Percentiles rank a stretch among this genome's conserved stretches.
Conservation (phyloP, 2,888 invertebrate genomes). For the Ormyrus thymus region DNA sequence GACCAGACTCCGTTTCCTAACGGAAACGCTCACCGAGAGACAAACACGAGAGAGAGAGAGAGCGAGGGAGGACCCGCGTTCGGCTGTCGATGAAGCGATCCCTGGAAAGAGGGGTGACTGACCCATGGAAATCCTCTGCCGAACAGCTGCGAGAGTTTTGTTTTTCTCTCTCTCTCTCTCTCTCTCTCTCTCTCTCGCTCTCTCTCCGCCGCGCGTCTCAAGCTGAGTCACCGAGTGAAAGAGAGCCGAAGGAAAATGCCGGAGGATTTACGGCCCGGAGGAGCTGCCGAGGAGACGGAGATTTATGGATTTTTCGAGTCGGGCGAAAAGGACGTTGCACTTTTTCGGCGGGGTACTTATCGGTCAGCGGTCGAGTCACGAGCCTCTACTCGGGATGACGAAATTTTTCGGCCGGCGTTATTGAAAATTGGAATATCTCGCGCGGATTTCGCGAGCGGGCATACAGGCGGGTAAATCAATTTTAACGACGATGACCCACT, state of each 20-base stretch:
- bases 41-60: not conserved
- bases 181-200: not conserved
- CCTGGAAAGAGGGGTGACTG: conserved; percentile 49
- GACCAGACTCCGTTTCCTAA: not conserved
- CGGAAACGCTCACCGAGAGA: not conserved
- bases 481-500: too few species aligned
- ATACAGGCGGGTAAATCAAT: too few species aligned
- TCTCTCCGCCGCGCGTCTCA: not conserved
- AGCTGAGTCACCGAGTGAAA: conserved; percentile 4
- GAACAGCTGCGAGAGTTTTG: conserved; percentile 3
- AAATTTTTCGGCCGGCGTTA: too few species aligned
- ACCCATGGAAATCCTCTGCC: conserved; percentile 40
- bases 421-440: too few species aligned
- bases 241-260: not conserved
- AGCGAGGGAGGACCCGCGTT: conserved; percentile 6
- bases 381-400: too few species aligned
- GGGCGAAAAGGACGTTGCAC: too few species aligned
- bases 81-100: conserved; percentile 53
- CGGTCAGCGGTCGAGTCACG: too few species aligned
- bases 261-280: not conserved
- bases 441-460: too few species aligned
- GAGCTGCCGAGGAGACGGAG: too few species aligned
- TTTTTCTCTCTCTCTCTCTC: not conserved
- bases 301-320: too few species aligned
- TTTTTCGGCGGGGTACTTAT: too few species aligned